Conservation (phyloP, 2,888 invertebrate species). For the Macroteleia sp. region DNA sequence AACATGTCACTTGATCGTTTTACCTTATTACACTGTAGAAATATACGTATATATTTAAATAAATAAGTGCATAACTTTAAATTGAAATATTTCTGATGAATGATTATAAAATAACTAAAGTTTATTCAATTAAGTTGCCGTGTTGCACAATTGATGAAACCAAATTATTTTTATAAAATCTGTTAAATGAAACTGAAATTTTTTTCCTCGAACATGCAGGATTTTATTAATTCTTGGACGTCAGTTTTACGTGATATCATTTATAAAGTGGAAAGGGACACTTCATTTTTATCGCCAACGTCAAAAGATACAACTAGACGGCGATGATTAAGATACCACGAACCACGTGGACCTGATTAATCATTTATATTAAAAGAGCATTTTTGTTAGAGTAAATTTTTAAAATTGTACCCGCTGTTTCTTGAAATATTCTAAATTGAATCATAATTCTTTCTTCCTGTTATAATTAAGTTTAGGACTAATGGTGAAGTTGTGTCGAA, state of each 20-base stretch:
- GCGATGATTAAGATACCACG: constrained; percentile 25
- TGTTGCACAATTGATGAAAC: not conserved
- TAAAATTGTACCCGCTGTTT: constrained; percentile 22
- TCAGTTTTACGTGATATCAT: constrained; percentile 16
- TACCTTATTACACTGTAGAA: no score
- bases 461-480: constrained; percentile 23
- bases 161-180: not conserved
- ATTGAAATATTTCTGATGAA: no score
- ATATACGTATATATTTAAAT: no score
- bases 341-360: constrained; percentile 34
- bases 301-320: constrained; percentile 30
- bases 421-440: constrained; percentile 5
- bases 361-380: constrained; percentile 29
- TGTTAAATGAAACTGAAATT: constrained; percentile 13
- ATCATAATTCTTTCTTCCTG: constrained; percentile 22
- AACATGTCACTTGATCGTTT: no score
- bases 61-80: no score
- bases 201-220: not conserved
- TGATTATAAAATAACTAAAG: no score
- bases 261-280: constrained; percentile 33
- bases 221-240: constrained; percentile 28
- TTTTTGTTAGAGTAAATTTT: constrained; percentile 14
- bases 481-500: not conserved
- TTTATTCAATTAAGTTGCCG: no score
- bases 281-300: constrained; percentile 12